Base-by-base conservation (phyloP, 2,888 invertebrate species). In the Pomacea canaliculata region DNA sequence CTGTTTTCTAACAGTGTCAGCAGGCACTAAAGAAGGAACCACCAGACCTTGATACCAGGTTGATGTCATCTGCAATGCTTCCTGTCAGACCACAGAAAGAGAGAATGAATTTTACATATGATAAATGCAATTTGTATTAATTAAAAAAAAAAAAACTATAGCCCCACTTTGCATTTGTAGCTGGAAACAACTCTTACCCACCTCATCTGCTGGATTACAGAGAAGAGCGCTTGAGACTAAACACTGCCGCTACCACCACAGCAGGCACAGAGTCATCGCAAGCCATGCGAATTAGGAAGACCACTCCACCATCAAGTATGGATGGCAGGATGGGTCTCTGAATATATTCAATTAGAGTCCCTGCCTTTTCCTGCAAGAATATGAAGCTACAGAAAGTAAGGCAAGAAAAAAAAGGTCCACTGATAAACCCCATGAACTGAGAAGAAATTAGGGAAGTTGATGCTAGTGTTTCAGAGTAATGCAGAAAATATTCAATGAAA, bases 271-370 rank as follows among this genome's bases (percentile, higher is more conserved):
- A 94, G 86, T 97, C 97, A 91, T 98, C 97, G 82, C 97, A 91
- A 1, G 96, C 95, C 91, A 96, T 95, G 84, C 97, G 93, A 72
- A 97, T 86, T 0, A 97, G 92, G 85, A 97, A 94, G 86, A 96
- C 94, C 19, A 93, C 88, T 93, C 94, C 93, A 93, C 95, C 91
- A 93, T 95, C 85, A 93, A 93, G 78, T 7, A 93, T 85, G 8
- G 92, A 90, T 1, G 91, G 90, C n/a, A 93, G 80, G 0, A 93
- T 90, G 18, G 96, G 94, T 71, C 95, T 92, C 74, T 95, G 94
- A 72, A 97, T 92, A 12, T 94, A 93, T 76, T 93, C 93, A 88
- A 95, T 95, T 84, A 96, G 96, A 82, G 94, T 94, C n/a, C 96
- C 96, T 71, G 82, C 82, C 78, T 90, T 89, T 13, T 90, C 89